Base-by-base conservation (phyloP, 2,113 vertebrate species). In the Microcebus jonahi region DNA sequence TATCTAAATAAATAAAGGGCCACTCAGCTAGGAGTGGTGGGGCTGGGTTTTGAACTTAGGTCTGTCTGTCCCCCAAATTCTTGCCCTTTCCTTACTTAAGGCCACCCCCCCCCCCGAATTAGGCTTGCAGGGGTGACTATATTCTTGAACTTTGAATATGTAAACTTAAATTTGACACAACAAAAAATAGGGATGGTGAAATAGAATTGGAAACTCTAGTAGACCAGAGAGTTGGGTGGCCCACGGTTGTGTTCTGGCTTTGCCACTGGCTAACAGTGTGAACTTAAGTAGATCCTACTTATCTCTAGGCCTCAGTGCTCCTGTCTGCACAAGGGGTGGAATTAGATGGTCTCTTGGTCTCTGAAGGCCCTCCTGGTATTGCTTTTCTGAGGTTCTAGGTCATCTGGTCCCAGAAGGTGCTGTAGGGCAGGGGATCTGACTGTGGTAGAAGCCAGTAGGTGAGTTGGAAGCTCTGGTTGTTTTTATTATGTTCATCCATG, bases 81-180 rank as follows among this genome's bases (percentile, higher is more conserved):
- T 95, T 88, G 15, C 67, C 73, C 79, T 91, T 95, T 42, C 57
- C 53, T 20, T 79, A 71, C 53, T 20, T 79, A 77, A 82, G 45
- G 39, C 68, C 23, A 34, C 23, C 36, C 63, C 29, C 36, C n/a
- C 31, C 34, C 42, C 31, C 63, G 76, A 63, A 39, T 93, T 91
- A 80, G 90, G 21, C 39, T 89, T 89, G 27, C 12, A 39, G 57
- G 34, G 63, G 39, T 90, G 53, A 50, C 36, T 79, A 80, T 91
- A 63, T 55, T 93, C 27, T 84, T 83, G 50, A 89, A 57, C 90
- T 80, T 57, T 85, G 36, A 83, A 36, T 75, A 42, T 80, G 21
- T 80, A 83, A 91, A 87, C 63, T 95, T 90, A 17, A 86, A 81
- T 29, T 91, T 70, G 34, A 89, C 3, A 73, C 31, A 55, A 67